Evolutionary conservation across 1,140 invertebrate genomes (phyloP), one percentile per base, ranked within the genome.

Genomic region (Trachelipus rathkii): DNA sequence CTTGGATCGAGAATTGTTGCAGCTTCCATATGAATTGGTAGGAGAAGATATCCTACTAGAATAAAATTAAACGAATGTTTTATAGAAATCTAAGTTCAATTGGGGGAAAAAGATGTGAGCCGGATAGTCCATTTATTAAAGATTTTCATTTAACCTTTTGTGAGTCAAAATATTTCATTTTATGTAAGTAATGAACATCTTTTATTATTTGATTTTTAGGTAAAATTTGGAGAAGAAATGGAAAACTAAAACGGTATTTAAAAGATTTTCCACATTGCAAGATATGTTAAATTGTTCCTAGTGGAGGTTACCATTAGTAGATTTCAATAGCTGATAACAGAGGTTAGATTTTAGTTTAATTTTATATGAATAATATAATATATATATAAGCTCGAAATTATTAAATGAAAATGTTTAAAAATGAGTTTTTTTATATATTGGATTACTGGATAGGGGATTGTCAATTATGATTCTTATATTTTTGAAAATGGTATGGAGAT

Each of bases 391-490:
- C 2, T 15, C 4, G 2, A 4, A 3, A 2, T 13, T 3, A 3
- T 15, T n/a, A n/a, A 4, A 1, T 4, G 50, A 15, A 60, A 13
- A 60, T 60, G n/a, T 60, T 19, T 13, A 60, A 1, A 4, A 4
- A 3, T 60, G 2, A 15, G 2, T 19, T 60, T 60, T 60, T 19
- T 13, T 60, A 60, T n/a, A 13, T 15, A 10, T 84, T 91, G 93
- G 93, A n/a, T 45, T 93, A 93, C 82, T 96, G 94, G 94, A 85
- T 96, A 10, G 92, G 95, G 84, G 94, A 96, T 82, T 96, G 94
- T 83, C 94, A 96, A n/a, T n/a, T 84, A 92, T 96, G 71, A 92
- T n/a, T 95, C 81, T 95, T 94, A 83, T 94, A 97, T n/a, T 83
- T 90, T 92, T 0, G 93, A 95, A 86, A 87, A 95, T 15, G 94